A percentile compares a stretch with the other conserved stretches of the same genome.
phyloP scores from a whole-genome alignment of 2,113 vertebrate species.

The Oreochromis spilurus region DNA sequence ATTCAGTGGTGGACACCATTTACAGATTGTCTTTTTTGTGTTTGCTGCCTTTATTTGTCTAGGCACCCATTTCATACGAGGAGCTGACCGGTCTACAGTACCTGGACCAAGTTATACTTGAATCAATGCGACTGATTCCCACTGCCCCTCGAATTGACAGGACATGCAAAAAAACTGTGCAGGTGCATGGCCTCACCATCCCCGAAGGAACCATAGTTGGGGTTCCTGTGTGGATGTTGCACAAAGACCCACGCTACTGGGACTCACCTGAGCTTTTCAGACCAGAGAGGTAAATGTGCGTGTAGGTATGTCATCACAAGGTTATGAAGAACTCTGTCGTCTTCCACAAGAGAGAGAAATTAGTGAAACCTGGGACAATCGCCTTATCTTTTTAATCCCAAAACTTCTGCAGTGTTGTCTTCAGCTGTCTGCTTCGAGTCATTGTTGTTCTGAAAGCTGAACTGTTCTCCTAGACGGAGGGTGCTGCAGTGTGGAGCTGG shows the following conservation, averaged over 20 bases:
- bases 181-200: slow-evolving; percentile 39
- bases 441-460: no score
- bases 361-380: no score
- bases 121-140: slow-evolving; percentile 43
- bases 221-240: slow-evolving; percentile 14
- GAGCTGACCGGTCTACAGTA: slow-evolving; percentile 39
- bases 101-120: slow-evolving; percentile 49
- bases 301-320: no score
- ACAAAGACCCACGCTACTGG: slow-evolving; percentile 58
- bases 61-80: slow-evolving; percentile 42
- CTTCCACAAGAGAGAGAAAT: no score
- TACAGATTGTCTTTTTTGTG: background rate
- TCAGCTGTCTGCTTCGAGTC: no score
- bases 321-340: no score
- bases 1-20: background rate
- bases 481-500: no score
- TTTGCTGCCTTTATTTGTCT: background rate
- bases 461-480: no score
- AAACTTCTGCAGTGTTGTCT: no score
- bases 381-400: no score
- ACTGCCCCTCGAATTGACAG: slow-evolving; percentile 49
- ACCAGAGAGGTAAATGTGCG: slow-evolving; percentile 48
- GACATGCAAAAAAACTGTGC: slow-evolving; percentile 42
- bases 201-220: slow-evolving; percentile 21
- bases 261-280: slow-evolving; percentile 44